Conservation (phyloP, 2,113 vertebrate species). For the Ancistrus triradiatus region DNA sequence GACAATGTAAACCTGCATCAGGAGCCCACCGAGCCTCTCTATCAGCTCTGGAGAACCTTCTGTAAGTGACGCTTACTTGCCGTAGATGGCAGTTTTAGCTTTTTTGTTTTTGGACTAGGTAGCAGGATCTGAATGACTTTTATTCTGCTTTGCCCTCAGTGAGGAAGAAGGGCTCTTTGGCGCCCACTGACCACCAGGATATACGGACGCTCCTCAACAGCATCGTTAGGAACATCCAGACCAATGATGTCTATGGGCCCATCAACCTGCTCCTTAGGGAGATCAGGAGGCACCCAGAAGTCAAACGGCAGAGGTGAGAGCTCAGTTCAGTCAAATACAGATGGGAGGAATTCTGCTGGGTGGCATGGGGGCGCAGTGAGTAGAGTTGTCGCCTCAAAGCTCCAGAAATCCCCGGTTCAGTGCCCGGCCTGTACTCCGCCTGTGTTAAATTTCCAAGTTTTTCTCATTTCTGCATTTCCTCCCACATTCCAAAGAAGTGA, state of each 20-base stretch:
- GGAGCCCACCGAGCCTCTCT: conserved; percentile 84
- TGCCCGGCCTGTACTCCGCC: no score
- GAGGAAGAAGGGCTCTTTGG: conserved; percentile 72
- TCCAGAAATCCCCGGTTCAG: no score
- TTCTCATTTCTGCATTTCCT: no score
- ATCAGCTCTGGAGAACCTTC: conserved; percentile 84
- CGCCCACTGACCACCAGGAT: conserved; percentile 78
- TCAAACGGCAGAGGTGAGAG: conserved; percentile 83
- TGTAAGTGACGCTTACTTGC: conserved; percentile 71
- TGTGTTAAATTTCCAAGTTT: no score
- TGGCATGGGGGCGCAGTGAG: not conserved
- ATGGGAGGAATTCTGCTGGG: no score
- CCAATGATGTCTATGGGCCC: conserved; percentile 86
- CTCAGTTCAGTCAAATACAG: not conserved
- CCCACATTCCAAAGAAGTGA: no score
- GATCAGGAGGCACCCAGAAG: conserved; percentile 69
- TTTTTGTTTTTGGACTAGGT: no score
- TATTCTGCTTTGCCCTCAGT: conserved; percentile 48
- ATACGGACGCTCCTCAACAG: conserved; percentile 78
- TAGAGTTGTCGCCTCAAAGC: no score
- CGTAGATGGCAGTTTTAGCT: not conserved
- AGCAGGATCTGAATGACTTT: not conserved
- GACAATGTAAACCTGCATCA: conserved; percentile 96
- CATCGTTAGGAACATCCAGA: conserved; percentile 85
- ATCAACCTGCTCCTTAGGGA: conserved; percentile 79